Evolutionary conservation across 1,140 invertebrate genomes (phyloP).

Genomic region (Paramacrobiotus metropolitanus): DNA sequence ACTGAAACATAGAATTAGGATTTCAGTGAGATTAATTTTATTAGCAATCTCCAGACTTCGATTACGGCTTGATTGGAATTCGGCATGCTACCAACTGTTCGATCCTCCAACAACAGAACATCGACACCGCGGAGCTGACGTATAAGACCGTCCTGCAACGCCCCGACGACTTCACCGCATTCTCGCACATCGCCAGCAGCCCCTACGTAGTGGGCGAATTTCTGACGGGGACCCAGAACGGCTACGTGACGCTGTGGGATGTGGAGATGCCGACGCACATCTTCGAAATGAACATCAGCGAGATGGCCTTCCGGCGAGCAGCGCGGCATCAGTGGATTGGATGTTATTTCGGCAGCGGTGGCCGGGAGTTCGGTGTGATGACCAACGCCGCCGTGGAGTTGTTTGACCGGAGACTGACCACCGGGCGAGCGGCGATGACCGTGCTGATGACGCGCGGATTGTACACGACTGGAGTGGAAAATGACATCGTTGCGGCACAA

Average conservation of each 20-base stretch:
- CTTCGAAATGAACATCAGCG: neutral
- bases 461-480: neutral
- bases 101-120: no score
- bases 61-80: no score
- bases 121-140: neutral
- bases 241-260: neutral
- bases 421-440: neutral
- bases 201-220: neutral
- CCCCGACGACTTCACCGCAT: neutral
- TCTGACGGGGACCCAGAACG: neutral
- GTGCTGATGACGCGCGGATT: neutral
- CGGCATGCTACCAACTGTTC: no score
- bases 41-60: no score
- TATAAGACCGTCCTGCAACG: neutral
- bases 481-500: conserved; percentile 1
- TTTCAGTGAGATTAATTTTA: no score
- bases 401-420: neutral
- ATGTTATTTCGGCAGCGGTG: neutral
- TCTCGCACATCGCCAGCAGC: neutral
- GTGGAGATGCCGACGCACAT: neutral
- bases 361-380: neutral
- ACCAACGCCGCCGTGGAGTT: neutral
- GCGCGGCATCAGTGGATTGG: neutral
- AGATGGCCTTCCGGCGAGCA: neutral
- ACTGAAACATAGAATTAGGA: no score